Percentiles rank a stretch among this genome's conserved stretches.
phyloP scores from a whole-genome alignment of 1,140 invertebrate species.

The Drosophila lowei region DNA sequence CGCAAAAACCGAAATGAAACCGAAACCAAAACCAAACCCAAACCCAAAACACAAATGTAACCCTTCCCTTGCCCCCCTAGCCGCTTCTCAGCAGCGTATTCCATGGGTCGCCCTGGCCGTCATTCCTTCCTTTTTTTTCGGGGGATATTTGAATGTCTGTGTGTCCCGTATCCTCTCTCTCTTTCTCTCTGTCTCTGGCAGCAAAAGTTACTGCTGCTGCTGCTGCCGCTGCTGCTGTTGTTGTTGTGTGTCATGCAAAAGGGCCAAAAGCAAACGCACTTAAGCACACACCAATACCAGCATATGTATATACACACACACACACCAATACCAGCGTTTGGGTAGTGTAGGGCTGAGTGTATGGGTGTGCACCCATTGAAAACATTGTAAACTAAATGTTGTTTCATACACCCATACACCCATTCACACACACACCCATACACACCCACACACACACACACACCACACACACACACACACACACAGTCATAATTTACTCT shows the following conservation, averaged over 20 bases:
- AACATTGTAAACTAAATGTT: constrained; percentile 78
- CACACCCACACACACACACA: constrained; percentile 41
- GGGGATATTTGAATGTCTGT: constrained; percentile 9
- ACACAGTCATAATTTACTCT: constrained; percentile 62
- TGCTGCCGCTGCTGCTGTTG: constrained; percentile 1
- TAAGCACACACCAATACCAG: constrained; percentile 43
- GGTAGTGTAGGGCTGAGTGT: too few species aligned
- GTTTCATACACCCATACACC: constrained; percentile 41
- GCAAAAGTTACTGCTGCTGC: constrained; percentile 21
- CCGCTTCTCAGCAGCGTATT: constrained; percentile 37
- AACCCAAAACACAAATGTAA: constrained; percentile 18
- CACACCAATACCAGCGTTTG: not conserved
- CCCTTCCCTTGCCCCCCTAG: not conserved
- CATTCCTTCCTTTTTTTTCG: constrained; percentile 20
- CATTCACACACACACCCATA: too few species aligned
- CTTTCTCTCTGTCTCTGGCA: constrained; percentile 18
- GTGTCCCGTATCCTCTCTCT: constrained; percentile 15
- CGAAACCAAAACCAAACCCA: constrained; percentile 9
- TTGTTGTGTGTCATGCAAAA: constrained; percentile 53
- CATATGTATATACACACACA: constrained; percentile 12
- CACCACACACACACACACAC: constrained; percentile 26
- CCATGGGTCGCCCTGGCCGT: constrained; percentile 39
- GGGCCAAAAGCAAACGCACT: constrained; percentile 68
- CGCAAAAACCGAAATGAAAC: constrained; percentile 25
- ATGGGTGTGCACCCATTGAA: constrained; percentile 43